Conservation (phyloP, 2,113 vertebrate genomes). For the Syngnathus typhle region DNA sequence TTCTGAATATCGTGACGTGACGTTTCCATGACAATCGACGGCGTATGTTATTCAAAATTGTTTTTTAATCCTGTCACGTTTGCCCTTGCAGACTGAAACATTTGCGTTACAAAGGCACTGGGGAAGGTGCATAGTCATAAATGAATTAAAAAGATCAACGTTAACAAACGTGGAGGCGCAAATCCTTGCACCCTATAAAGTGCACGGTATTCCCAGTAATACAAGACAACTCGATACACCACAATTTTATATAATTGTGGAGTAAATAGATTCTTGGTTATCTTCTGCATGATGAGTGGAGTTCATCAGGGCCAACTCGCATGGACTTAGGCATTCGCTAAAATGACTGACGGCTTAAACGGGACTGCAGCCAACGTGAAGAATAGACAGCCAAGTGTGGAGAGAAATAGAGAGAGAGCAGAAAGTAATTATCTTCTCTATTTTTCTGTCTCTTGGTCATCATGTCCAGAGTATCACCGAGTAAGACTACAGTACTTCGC, state of each 20-base stretch:
- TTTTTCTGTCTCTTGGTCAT: constrained; percentile 8
- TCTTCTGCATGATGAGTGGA: not conserved
- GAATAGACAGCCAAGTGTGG: constrained; percentile 4
- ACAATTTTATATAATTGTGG: too few species aligned
- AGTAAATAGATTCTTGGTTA: not conserved
- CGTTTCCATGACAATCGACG: constrained; percentile 8
- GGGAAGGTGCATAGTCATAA: not conserved
- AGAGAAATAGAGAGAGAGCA: not conserved
- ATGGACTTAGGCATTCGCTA: not conserved
- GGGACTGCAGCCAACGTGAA: constrained; percentile 8
- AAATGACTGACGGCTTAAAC: constrained; percentile 6
- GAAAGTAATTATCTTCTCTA: constrained; percentile 23
- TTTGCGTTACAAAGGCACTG: not conserved
- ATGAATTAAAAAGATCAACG: not conserved
- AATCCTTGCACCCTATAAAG: not conserved
- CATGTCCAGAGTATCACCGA: constrained; percentile 17
- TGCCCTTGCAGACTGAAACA: not conserved
- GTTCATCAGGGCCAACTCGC: not conserved
- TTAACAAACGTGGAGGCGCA: not conserved
- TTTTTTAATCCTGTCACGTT: not conserved
- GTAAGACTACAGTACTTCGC: constrained; percentile 3
- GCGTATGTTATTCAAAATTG: too few species aligned
- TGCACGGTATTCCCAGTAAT: too few species aligned
- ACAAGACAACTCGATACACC: too few species aligned
- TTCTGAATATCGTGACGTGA: constrained; percentile 1